Base-by-base conservation (phyloP, 1,140 invertebrate species). In the Trachymyrmex cornetzi region DNA sequence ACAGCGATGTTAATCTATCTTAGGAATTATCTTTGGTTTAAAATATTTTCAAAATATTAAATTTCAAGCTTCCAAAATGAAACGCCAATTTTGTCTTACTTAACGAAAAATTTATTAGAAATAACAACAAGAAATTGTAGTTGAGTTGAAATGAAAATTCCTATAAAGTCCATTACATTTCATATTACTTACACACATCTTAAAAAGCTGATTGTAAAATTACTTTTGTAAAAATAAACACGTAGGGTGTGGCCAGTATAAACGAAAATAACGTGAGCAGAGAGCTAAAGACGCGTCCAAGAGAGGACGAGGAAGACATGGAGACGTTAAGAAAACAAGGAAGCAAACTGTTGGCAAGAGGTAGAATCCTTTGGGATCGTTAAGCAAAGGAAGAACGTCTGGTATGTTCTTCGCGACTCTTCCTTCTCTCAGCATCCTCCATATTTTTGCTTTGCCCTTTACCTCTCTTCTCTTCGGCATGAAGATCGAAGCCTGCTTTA, bases 401-500 rank as follows among this genome's bases (percentile, higher is more conserved):
- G 74, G 59, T 30, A 80, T 44, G 44, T 50, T 57, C 19, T 77
- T 50, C 64, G 30, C 57, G 34, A 48, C 14, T 48, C 63, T 85
- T 79, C 48, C 24, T 85, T 66, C 74, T 64, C 44, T 79, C 74
- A 48, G 55, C 24, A 48, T 75, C 27, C 53, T 72, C 24, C 72
- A 53, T 67, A 77, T 66, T 80, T 66, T 80, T 30, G 16, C 59
- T 0, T 79, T 77, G 27, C 61, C 44, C 71, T 66, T 66, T 59
- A n/a, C 82, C 19, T 66, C 82, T 64, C 44, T 38, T 44, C 75
- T 50, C 44, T 38, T 11, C 48, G 16, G 14, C 59, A n/a, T 22
- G 74, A 77, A 55, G 75, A 85, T 85, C 75, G 75, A 85, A 77
- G 63, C 16, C 34, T 74, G 55, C 80, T 84, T 84, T 75, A 84